Conservation (phyloP, 2,797 vertebrate species). For the Acestrorhynchus altus region DNA sequence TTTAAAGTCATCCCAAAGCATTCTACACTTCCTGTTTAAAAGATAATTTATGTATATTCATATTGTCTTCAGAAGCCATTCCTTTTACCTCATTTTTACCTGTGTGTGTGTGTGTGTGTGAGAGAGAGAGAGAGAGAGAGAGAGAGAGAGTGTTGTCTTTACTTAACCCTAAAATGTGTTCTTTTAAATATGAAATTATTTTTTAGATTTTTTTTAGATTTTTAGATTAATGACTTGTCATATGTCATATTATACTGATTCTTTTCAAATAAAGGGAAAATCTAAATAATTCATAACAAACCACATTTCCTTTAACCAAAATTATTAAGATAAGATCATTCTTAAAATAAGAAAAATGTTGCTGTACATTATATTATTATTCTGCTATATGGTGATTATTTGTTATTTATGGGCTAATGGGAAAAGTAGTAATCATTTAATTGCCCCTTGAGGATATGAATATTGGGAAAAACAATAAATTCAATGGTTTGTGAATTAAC, state of each 20-base stretch:
- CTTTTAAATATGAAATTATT: too few species aligned
- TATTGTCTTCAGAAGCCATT: constrained; percentile 53
- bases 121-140: too few species aligned
- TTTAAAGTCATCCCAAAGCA: constrained; percentile 44
- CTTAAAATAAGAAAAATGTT: too few species aligned
- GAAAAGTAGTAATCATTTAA: constrained; percentile 34
- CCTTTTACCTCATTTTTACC: constrained; percentile 17
- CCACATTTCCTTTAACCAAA: neutral
- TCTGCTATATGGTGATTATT: constrained; percentile 1
- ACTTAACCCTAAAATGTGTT: too few species aligned
- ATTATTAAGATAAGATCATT: too few species aligned
- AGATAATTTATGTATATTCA: constrained; percentile 27
- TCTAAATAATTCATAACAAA: neutral
- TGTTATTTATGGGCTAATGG: constrained; percentile 48
- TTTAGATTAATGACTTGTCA: too few species aligned
- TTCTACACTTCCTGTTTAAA: constrained; percentile 48
- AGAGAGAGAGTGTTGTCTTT: too few species aligned
- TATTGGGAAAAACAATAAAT: constrained; percentile 40
- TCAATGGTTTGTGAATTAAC: constrained; percentile 51
- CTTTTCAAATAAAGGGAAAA: too few species aligned
- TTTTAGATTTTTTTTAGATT: too few species aligned
- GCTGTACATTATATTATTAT: neutral
- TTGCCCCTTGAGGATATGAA: constrained; percentile 16
- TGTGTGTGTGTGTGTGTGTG: too few species aligned
- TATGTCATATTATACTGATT: too few species aligned